Conservation (phyloP, 92 coral and sea anemone species). For the Porites evermanni region DNA sequence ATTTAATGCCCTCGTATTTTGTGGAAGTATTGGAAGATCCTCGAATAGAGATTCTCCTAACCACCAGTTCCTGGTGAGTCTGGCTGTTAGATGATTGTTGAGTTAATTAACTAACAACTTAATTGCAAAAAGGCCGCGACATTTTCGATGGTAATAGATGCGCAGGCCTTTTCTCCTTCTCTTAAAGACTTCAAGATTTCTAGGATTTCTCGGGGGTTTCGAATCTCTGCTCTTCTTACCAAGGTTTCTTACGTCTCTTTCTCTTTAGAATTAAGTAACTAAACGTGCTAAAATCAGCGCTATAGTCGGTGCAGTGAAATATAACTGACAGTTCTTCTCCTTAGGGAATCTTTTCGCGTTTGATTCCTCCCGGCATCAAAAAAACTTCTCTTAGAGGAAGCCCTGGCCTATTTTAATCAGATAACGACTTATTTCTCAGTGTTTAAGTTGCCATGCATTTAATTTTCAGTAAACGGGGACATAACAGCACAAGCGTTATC, state of each 20-base stretch:
- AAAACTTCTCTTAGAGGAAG: constrained; percentile 42
- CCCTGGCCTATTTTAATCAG: constrained; percentile 18
- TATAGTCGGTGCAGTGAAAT: constrained; percentile 58
- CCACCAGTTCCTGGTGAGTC: constrained; percentile 21
- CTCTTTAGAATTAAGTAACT: constrained; percentile 36
- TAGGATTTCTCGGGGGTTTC: constrained; percentile 45
- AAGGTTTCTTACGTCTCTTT: constrained; percentile 63
- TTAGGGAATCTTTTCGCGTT: neutral
- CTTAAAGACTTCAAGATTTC: constrained; percentile 29
- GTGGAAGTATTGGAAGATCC: constrained; percentile 47
- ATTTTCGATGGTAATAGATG: constrained; percentile 64
- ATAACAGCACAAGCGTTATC: too few species aligned
- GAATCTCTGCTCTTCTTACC: constrained; percentile 60
- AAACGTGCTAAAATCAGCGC: constrained; percentile 13
- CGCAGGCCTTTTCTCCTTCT: constrained; percentile 38
- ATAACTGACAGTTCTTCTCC: constrained; percentile 5
- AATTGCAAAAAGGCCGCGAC: constrained; percentile 65
- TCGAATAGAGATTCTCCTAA: constrained; percentile 47
- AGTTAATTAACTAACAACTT: constrained; percentile 50
- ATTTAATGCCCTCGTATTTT: constrained; percentile 32
- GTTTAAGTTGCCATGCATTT: neutral
- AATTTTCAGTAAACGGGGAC: too few species aligned
- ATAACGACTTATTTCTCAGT: neutral
- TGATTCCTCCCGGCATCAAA: constrained; percentile 23
- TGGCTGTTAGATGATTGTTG: constrained; percentile 35